Base-by-base conservation (phyloP, 1,140 invertebrate genomes). In the Micrasema minimum region DNA sequence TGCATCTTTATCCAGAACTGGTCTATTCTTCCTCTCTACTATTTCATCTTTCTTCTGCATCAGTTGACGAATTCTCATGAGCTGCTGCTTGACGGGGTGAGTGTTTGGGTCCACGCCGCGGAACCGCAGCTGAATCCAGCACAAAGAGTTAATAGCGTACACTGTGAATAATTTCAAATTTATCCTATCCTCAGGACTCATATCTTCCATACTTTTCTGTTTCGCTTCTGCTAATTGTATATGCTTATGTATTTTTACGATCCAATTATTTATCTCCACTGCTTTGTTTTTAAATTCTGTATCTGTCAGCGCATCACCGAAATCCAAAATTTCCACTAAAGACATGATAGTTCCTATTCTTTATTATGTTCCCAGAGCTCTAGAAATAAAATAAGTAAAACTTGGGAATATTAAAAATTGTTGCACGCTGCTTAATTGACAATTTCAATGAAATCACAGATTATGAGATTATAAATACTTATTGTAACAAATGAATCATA, bases 111-210 rank as follows among this genome's bases (percentile, higher is more conserved):
- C 87, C 62, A 85, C 74, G 5, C 88, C 88, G 74, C 86, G 78
- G 37, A 86, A 81, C 59, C 86, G 79, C 51, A 89, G 72, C 75
- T 88, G 83, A 59, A 89, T 81, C 87, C 88, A 90, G 74, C 85
- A 86, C 12, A 89, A 76, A 0, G 87, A 86, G 78, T 88, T 89
- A 16, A 89, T 76, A 2, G 85, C 79, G 72, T 86, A 89, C 0
- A 82, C 80, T 10, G 88, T 76, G 72, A 88, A 88, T 59, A 89
- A 78, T 79, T 90, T 88, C 31, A 86, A 83, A 78, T 89, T 87
- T 18, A 88, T 84, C 78, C 86, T 84, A 37, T 88, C 85, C 72
- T 85, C 85, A n/a, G 82, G 67, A 6, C 79, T 77, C 53, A 89
- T 74, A 67, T 85, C 82, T 18, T 84, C 81, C 48, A 85, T 84